Base-by-base conservation (phyloP, 2,113 vertebrate genomes). In the Petaurus breviceps region DNA sequence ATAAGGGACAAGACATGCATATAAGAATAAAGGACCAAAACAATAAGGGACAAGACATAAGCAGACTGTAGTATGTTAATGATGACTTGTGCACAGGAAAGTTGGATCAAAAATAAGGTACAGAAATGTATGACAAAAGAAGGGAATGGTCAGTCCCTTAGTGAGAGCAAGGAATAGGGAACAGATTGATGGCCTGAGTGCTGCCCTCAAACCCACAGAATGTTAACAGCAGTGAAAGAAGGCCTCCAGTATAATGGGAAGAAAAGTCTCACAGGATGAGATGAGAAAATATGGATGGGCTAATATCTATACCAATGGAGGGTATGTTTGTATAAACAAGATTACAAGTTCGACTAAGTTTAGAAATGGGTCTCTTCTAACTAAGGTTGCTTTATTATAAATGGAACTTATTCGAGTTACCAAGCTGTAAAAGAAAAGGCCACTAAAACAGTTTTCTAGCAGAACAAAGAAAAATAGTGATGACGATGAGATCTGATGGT, bases 341-440 rank as follows among this genome's bases (percentile, higher is more conserved):
- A 68, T 68, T 37, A 37, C 4, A 68, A 12, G 57, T 37, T 3
- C 11, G 14, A 14, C 37, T 68, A 68, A 68, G 28, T 14, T 11
- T 31, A 12, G 11, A 37, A 37, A 68, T 37, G 57, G 57, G 31
- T 37, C 11, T 68, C 28, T 68, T 68, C 57, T 68, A 57, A 57
- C 95, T 11, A 92, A 91, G 16, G 1, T 7, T 97, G 3, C 90
- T 95, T 84, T 95, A 91, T 68, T 93, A 4, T 43, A 93, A 23
- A 77, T 90, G 90, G 9, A 14, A 93, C 22, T 94, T 94, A 95
- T 3, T 91, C 25, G 94, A 94, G 6, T 37, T 37, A 68, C 57
- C 31, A 37, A 37, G 37, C 2, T 68, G 3, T 68, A 37, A 68
- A 61, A 31, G 57, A 12, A 61, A 68, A 68, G 31, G 28, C 31